Evolutionary conservation across 2,888 invertebrate species (phyloP).

Genomic region (Phragmatobia fuliginosa): DNA sequence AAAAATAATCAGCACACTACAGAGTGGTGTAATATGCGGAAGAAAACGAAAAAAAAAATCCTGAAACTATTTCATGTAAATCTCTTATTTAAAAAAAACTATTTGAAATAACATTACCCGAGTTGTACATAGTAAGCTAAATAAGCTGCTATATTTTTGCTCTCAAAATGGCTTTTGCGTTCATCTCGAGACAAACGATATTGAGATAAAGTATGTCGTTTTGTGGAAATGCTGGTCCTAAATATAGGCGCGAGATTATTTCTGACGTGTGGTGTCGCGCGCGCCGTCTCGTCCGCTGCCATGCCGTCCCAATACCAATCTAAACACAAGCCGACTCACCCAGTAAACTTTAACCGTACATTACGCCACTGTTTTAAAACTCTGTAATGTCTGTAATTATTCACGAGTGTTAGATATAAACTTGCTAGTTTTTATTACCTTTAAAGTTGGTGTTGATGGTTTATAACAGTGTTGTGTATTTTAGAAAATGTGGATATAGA

Average conservation of each 20-base stretch:
- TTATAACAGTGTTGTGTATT: constrained; percentile 27
- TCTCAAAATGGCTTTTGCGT: constrained; percentile 36
- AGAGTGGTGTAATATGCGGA: neutral
- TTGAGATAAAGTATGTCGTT: constrained; percentile 80
- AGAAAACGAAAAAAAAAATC: neutral
- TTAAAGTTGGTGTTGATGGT: constrained; percentile 24
- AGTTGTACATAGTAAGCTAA: constrained; percentile 16
- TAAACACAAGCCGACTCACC: constrained; percentile 75
- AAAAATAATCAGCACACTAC: neutral
- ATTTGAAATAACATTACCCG: constrained; percentile 12
- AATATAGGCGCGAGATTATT: constrained; percentile 83
- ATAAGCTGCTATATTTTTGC: constrained; percentile 29
- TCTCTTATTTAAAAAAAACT: constrained; percentile 4
- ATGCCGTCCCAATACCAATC: constrained; percentile 71
- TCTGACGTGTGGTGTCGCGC: constrained; percentile 76
- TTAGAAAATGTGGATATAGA: constrained; percentile 28
- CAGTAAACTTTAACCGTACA: constrained; percentile 70
- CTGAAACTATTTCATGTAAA: constrained; percentile 2
- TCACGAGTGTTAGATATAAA: constrained; percentile 54
- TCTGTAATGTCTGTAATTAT: constrained; percentile 62
- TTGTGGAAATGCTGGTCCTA: constrained; percentile 81
- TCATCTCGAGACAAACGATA: constrained; percentile 49
- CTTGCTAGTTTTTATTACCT: constrained; percentile 55
- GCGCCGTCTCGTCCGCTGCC: constrained; percentile 56
- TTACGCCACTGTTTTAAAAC: constrained; percentile 65